Evolutionary conservation across 2,797 vertebrate genomes (phyloP), one percentile per base, ranked within the genome.

Genomic region (Gymnocypris eckloni): DNA sequence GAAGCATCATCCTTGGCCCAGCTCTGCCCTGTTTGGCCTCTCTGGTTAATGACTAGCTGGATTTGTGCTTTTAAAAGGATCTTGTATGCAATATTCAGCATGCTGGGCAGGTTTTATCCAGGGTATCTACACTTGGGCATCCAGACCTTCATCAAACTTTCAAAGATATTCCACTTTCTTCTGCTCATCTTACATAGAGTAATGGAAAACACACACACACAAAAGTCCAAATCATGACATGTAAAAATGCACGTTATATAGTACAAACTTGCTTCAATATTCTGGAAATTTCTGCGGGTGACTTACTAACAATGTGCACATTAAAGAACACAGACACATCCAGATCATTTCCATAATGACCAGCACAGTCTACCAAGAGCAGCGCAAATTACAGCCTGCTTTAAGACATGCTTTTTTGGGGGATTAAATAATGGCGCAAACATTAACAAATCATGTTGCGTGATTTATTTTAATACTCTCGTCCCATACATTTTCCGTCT

Each of bases 121-220:
- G 88, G 90, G 91, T 88, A 86, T 90, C 91, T 82, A 89, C 90
- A 92, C 89, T 91, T 84, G 83, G 90, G 89, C 85, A 91, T 86
- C 88, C 87, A 90, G 88, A 86, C 86, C 1, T 83, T 91, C 91
- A 94, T 94, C 88, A 94, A 94, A 94, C 90, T 93, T 95, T 94
- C 88, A 95, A 86, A 84, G 82, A 18, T 33, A 66, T 39, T 64
- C 48, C 15, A 85, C 82, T 89, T 61, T 39, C 43, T 89, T 86
- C 88, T 88, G 88, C 87, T 90, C 89, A 88, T 89, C 86, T 89
- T 89, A 87, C 84, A 70, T 43, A 54, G 83, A 83, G 79, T 78
- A 87, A 82, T 88, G 80, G 56, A 91, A 91, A 48, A 64, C 13
- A 81, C 75, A 83, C 75, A 83, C n/a, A 56, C 2, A 67, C 28